Evolutionary conservation across 2,797 vertebrate species (phyloP), one percentile per base, ranked within the genome.

Genomic region (Clarias fuscus): DNA sequence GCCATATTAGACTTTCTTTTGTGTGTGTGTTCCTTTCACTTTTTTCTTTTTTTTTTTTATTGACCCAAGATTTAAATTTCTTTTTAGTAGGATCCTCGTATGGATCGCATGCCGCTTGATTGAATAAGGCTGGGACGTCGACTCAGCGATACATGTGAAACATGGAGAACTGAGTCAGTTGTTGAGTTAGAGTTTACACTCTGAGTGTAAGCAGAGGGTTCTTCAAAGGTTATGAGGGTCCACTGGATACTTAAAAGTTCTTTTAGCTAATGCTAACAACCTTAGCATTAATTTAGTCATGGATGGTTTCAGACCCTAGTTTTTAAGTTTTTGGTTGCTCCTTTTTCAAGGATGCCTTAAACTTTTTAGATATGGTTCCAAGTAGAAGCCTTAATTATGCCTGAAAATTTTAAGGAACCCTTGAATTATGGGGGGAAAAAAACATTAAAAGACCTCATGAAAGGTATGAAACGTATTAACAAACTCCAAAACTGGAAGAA

Each of bases 1-100:
- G 37, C 68, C 75, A 81, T 56, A 86, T 87, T 85, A 86, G 71
- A 10, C 71, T 79, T 33, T 80, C 20, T 78, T 83, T 82, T 77
- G 73, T 86, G 68, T 88, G 84, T 77, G 70, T 82, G 56, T 81
- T 86, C 64, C 11, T 58, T 82, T 65, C 33, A 40, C 68, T 43
- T 59, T 84, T 20, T 73, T 37, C 40, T 59, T 78, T 24, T 77
- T 30, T 30, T 24, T 56, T 83, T 62, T 75, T 68, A 82, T 75
- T 80, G 83, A 85, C 43, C 53, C 70, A 20, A 80, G 83, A 86
- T 87, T 80, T 68, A 24, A 37, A 33, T 68, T 68, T 53, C 15
- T 76, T 48, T 75, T 56, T 24, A 43, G 72, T 62, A 58, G 62
- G 24, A 70, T 75, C 53, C 62, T 59, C 20, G 80, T 67, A 59